These are phyloP conservation scores for Saguinus midas DNA, from an alignment of 2,113 vertebrate species.

Conservation along the genomic window DNA sequence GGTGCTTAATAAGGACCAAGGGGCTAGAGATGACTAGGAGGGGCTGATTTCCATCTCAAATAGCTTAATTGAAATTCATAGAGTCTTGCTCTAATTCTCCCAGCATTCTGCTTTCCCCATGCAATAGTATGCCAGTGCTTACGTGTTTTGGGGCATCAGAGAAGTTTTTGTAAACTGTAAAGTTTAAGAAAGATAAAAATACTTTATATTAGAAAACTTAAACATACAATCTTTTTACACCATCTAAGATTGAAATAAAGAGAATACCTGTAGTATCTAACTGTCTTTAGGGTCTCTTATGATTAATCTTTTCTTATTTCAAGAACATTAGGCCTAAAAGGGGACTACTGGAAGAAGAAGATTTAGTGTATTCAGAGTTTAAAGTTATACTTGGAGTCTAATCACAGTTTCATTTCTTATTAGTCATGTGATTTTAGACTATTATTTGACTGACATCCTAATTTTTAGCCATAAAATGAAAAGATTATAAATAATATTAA, in stretches of 20 bases:
- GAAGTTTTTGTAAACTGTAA: not conserved
- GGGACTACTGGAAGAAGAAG: not conserved
- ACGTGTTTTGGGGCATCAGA: constrained; percentile 1
- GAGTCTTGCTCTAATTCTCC: not conserved
- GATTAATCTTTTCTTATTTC: not conserved
- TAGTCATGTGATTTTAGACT: not conserved
- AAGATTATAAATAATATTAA: not conserved
- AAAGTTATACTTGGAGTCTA: not conserved
- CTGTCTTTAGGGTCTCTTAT: not conserved
- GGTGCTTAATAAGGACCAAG: not conserved
- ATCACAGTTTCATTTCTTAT: not conserved
- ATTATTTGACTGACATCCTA: not conserved
- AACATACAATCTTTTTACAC: not conserved
- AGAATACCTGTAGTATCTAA: not conserved
- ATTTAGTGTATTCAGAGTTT: not conserved
- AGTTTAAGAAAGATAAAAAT: not conserved
- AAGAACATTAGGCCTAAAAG: not conserved
- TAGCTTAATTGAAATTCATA: not conserved
- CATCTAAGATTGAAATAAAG: not conserved
- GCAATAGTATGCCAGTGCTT: not conserved
- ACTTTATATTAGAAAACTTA: not conserved
- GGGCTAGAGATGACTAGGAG: not conserved
- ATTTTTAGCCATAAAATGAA: not conserved
- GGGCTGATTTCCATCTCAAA: not conserved
- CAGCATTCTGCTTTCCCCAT: not conserved